phyloP scores from a whole-genome alignment of 2,797 vertebrate species.

The Holocentrus rufus region DNA sequence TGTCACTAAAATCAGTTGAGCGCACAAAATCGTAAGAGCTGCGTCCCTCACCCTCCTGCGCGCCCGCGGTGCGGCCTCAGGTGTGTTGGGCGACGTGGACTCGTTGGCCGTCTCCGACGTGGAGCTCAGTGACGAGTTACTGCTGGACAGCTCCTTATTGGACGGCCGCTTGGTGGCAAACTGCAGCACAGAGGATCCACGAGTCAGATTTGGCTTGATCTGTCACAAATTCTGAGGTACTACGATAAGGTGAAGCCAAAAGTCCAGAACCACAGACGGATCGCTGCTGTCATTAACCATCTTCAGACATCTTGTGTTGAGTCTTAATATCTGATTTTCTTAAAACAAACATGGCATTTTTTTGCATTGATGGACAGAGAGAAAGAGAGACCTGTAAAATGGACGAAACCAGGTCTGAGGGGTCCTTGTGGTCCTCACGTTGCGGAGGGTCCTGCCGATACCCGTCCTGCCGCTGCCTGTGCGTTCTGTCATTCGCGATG shows the following conservation, averaged over 20 bases:
- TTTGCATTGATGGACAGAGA: neutral
- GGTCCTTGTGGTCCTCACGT: conserved; percentile 90
- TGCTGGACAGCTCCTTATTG: conserved; percentile 95
- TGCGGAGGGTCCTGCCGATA: conserved; percentile 78
- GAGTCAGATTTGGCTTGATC: neutral
- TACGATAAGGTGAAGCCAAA: no score
- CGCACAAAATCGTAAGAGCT: neutral
- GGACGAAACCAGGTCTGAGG: conserved; percentile 90
- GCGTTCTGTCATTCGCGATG: conserved; percentile 91
- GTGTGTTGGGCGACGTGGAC: conserved; percentile 91
- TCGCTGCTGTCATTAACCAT: no score
- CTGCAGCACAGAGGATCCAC: conserved; percentile 54
- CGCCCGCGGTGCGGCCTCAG: conserved; percentile 87
- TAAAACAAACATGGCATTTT: no score
- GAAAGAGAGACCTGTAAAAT: conserved; percentile 79
- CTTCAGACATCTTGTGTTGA: no score
- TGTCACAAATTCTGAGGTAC: no score
- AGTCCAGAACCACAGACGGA: neutral
- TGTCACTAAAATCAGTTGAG: no score
- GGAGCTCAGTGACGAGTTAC: conserved; percentile 96
- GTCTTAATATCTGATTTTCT: no score
- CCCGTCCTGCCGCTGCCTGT: conserved; percentile 90
- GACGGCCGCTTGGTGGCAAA: conserved; percentile 90
- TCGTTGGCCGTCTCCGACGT: conserved; percentile 95
- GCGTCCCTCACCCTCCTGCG: no score